Base-by-base conservation (phyloP, 2,888 invertebrate genomes). In the Clusia tigrina region DNA sequence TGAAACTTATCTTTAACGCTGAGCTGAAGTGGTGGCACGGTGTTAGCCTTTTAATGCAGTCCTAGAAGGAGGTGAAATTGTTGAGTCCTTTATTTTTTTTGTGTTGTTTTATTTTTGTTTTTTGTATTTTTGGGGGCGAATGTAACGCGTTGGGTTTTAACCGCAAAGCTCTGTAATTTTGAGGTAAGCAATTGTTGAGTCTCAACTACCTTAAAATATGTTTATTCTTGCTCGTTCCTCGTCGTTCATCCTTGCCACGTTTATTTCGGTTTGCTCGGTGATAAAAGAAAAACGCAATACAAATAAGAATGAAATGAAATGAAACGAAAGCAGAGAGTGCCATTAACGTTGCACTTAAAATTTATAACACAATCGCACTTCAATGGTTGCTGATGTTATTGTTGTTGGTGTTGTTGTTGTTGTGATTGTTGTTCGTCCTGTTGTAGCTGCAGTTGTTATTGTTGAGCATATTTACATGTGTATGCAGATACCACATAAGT, bases 291-390 rank as follows among this genome's bases (percentile, higher is more conserved):
- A 15, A 17, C 42, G 42, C 42, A 42, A 42, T 32, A 12, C 32
- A 32, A 12, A 32, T 12, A 32, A 32, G 32, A 32, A 32, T 6
- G 32, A n/a, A n/a, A n/a, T n/a, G n/a, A n/a, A n/a, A n/a, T n/a
- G 32, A 32, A 32, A 32, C 6, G 32, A 32, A 32, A 12, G 32
- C 6, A 6, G 32, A 12, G 6, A 32, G 32, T 12, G 12, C 6
- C 42, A 42, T 42, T 42, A 42, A 42, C n/a, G 42, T 42, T 42
- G 42, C 42, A 42, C 42, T 42, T 42, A 42, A 42, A 42, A 42
- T 42, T 6, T 42, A 42, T 42, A 42, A 15, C 42, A 42, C n/a
- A 42, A 2, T 42, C 42, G 42, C 42, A 3, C 42, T 15, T 42
- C 15, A 42, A 42, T 42, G 42, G 42, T 6, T 32, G 32, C 6